Evolutionary conservation across 2,888 invertebrate species (phyloP), one percentile per base, ranked within the genome.

Genomic region (Drosophila silvestris): DNA sequence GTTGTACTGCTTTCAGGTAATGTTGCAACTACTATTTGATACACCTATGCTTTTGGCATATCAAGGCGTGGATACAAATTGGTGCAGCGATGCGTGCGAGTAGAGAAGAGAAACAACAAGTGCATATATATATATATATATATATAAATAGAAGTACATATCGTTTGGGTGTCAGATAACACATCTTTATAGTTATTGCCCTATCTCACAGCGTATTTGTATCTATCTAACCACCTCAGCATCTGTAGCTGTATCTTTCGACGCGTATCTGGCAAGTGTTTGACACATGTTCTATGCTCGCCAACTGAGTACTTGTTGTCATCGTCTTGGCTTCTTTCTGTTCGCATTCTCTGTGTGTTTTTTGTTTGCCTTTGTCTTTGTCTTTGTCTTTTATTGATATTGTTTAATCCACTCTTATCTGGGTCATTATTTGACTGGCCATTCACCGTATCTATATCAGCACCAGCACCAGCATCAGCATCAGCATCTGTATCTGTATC

Each of bases 391-490:
- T 70, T 60, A 68, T 77, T 81, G 72, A 75, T 63, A 71, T 72
- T 80, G 83, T 70, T 54, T 66, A 69, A 75, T 87, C 81, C 58
- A 6, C 56, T 68, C 76, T 85, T 87, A 87, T 84, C 84, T 84
- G 63, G 82, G 85, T 82, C 80, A 87, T 80, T 84, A 84, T 86
- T 79, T 82, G 84, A 66, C 70, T 81, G 80, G 53, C 57, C 86
- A 65, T 62, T 54, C 68, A 60, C 62, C 51, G 60, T 68, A 68
- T 62, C 67, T 37, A 26, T 57, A 69, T 44, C 65, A 63, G 28
- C 35, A 53, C 35, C 26, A 52, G 28, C 47, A 53, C 35, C 26
- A 52, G 28, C 47, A 53, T 1, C 65, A 63, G 28, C 35, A 53
- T 32, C 22, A 50, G 28, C 47, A 53, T 50, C 57, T 65, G 10